Evolutionary conservation across 2,888 invertebrate genomes (phyloP).

Genomic region (Metacarcinus magister): DNA sequence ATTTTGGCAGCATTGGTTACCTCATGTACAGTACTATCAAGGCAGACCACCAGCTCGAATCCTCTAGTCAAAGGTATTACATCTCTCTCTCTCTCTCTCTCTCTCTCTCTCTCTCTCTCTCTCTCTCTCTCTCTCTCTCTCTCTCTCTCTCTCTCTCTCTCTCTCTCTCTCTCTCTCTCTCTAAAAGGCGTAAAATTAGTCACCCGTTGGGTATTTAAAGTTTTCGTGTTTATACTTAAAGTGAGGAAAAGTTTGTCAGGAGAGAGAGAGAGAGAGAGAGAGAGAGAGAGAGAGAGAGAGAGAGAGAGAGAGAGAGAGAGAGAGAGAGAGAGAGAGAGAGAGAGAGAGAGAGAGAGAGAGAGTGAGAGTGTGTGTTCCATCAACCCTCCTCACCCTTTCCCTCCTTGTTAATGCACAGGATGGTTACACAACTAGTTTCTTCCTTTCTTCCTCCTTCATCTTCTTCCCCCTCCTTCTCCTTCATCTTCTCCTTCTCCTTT

Average conservation of each 20-base stretch:
- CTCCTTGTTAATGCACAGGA: conserved; percentile 26
- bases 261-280: too few species aligned
- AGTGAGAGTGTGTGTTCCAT: background rate
- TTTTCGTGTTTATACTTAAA: background rate
- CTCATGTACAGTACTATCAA: too few species aligned
- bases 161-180: conserved; percentile 26
- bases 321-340: too few species aligned
- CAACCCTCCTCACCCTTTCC: conserved; percentile 11
- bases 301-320: too few species aligned
- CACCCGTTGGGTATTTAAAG: background rate
- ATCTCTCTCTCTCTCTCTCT: too few species aligned
- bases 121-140: background rate
- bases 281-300: too few species aligned
- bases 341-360: too few species aligned
- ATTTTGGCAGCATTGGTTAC: too few species aligned
- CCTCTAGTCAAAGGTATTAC: too few species aligned
- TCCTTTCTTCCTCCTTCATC: background rate
- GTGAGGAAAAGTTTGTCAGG: too few species aligned
- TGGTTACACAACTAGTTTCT: conserved; percentile 11
- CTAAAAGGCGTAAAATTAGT: background rate
- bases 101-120: background rate
- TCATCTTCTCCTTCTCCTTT: background rate
- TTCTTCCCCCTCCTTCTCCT: background rate
- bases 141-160: conserved; percentile 26
- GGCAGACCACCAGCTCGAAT: too few species aligned